phyloP scores from a whole-genome alignment of 2,888 invertebrate genomes.

The Hemicrepidius hirtus region DNA sequence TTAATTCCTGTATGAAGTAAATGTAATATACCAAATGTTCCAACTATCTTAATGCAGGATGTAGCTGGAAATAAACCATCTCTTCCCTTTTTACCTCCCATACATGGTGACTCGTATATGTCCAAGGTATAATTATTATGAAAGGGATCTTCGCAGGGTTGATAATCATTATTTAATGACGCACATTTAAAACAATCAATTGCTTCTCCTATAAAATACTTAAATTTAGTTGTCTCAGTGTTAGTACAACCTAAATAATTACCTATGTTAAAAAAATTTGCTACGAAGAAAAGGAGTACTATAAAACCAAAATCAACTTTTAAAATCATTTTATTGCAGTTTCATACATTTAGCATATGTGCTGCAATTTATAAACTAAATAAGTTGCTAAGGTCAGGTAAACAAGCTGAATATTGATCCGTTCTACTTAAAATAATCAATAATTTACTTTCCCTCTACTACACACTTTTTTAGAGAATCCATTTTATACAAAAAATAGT shows the following conservation, averaged over 20 bases:
- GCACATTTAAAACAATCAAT: constrained; percentile 99
- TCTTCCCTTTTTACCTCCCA: constrained; percentile 94
- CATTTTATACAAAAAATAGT: no score
- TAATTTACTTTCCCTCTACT: not conserved
- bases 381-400: constrained; percentile 21
- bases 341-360: not conserved
- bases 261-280: constrained; percentile 29
- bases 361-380: not conserved
- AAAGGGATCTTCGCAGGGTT: constrained; percentile 95
- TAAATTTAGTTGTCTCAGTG: no score
- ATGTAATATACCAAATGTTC: constrained; percentile 83
- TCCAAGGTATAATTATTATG: constrained; percentile 92
- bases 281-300: constrained; percentile 6
- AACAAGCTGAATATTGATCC: constrained; percentile 37
- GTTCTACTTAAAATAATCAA: constrained; percentile 40
- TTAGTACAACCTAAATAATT: no score
- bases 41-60: constrained; percentile 96
- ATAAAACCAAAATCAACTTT: constrained; percentile 10
- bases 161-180: constrained; percentile 90
- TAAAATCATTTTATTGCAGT: not conserved
- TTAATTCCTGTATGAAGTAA: constrained; percentile 4
- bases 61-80: constrained; percentile 97
- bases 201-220: constrained; percentile 72
- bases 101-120: constrained; percentile 92
- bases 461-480: not conserved